Percentiles rank a stretch among this genome's conserved stretches.
Evolutionary conservation across 2,113 vertebrate genomes (phyloP).

Genomic region (Poeciliopsis turrubarensis): DNA sequence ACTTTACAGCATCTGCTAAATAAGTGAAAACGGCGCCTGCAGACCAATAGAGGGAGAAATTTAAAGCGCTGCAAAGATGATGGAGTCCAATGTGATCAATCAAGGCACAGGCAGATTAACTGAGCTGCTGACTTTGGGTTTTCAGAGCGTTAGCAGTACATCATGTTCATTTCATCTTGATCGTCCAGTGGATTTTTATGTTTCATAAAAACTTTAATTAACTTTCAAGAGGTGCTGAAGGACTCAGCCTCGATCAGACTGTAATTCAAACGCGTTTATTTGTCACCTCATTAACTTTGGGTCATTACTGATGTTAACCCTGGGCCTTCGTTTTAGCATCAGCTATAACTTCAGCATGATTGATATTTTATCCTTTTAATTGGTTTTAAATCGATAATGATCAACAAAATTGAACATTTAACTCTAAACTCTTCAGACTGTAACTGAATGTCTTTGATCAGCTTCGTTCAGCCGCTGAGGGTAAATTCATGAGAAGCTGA

Average conservation of each 20-base stretch:
- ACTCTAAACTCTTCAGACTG: background rate
- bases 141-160: background rate
- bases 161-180: background rate
- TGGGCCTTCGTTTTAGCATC: background rate
- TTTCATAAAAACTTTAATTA: constrained; percentile 2
- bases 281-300: background rate
- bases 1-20: background rate
- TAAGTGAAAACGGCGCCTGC: background rate
- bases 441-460: background rate
- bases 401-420: too few relatives aligned
- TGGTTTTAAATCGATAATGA: too few relatives aligned
- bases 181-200: background rate
- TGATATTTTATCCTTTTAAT: too few relatives aligned
- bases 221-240: background rate
- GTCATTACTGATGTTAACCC: background rate
- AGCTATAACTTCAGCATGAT: background rate
- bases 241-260: background rate
- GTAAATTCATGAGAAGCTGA: background rate
- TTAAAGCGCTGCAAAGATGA: background rate
- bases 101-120: background rate
- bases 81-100: background rate
- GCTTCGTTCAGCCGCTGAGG: too few relatives aligned
- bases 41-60: background rate
- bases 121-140: background rate
- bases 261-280: background rate